A percentile compares a stretch with the other conserved stretches of the same genome.
These are phyloP conservation scores for Natator depressus DNA, from an alignment of 2,113 vertebrate genomes.

Conservation along the genomic window DNA sequence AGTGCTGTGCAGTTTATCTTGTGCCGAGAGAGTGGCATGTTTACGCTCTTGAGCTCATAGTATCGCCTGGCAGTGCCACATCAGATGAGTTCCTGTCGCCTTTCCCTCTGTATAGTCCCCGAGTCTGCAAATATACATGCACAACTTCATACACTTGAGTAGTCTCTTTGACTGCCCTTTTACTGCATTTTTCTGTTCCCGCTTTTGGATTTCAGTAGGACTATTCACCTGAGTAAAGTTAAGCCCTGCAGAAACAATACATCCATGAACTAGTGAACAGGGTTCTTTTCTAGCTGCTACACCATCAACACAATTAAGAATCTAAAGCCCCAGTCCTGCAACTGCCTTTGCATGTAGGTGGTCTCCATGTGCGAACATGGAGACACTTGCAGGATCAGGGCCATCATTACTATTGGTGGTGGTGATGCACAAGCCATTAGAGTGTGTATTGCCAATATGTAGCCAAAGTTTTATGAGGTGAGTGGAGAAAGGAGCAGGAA, in stretches of 20 bases:
- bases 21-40: background rate
- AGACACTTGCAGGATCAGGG: background rate
- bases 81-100: background rate
- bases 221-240: background rate
- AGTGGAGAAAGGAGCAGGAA: background rate
- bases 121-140: background rate
- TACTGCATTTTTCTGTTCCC: background rate
- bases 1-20: background rate
- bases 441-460: slow-evolving; percentile 6
- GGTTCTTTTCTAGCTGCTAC: background rate
- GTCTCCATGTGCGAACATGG: background rate
- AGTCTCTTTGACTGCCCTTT: background rate
- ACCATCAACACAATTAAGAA: background rate
- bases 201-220: background rate
- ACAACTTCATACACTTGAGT: background rate
- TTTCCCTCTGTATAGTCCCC: slow-evolving; percentile 31
- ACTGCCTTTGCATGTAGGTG: background rate
- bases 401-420: background rate
- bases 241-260: background rate
- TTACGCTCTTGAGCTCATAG: background rate
- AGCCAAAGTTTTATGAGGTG: background rate
- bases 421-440: background rate
- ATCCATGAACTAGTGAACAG: background rate
- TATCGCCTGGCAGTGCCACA: background rate
- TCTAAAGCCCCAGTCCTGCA: slow-evolving; percentile 19